Percentiles rank a stretch among this genome's conserved stretches.
Conservation (phyloP, 2,888 invertebrate species). For the Lysandra coridon region DNA sequence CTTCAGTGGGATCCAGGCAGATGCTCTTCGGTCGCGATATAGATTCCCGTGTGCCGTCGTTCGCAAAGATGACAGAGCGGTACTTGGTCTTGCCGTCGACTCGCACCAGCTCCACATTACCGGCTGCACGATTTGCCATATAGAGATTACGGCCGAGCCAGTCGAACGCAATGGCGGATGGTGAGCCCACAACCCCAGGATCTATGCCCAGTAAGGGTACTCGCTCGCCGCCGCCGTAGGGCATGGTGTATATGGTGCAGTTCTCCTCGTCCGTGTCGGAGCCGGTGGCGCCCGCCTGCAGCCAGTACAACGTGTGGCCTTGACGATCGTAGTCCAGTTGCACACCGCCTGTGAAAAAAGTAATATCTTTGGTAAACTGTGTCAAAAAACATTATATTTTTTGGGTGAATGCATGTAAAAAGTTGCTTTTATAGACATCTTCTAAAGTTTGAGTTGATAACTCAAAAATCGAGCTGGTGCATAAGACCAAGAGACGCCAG, state of each 20-base stretch:
- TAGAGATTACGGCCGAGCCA: constrained; percentile 98
- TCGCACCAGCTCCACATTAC: constrained; percentile 93
- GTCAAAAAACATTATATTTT: too few species aligned
- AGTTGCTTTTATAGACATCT: too few species aligned
- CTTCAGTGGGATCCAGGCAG: constrained; percentile 95
- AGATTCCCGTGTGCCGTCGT: constrained; percentile 91
- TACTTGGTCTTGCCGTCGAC: constrained; percentile 92
- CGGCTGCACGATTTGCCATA: constrained; percentile 93
- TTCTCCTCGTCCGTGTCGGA: constrained; percentile 87
- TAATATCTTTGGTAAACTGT: too few species aligned
- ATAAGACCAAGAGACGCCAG: too few species aligned
- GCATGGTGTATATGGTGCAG: constrained; percentile 92
- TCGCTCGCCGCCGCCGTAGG: constrained; percentile 90
- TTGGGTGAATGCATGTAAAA: too few species aligned
- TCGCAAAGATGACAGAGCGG: constrained; percentile 91
- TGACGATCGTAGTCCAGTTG: constrained; percentile 96
- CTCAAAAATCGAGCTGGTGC: too few species aligned
- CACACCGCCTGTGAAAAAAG: constrained; percentile 82
- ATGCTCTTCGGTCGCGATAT: constrained; percentile 94
- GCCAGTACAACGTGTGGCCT: constrained; percentile 92
- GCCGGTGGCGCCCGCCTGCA: constrained; percentile 82
- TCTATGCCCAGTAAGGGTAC: constrained; percentile 88
- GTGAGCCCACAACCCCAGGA: constrained; percentile 93
- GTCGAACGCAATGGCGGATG: constrained; percentile 95
- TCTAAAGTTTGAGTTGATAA: too few species aligned